phyloP scores from a whole-genome alignment of 1,140 invertebrate genomes.

The Holotrichia oblita region DNA sequence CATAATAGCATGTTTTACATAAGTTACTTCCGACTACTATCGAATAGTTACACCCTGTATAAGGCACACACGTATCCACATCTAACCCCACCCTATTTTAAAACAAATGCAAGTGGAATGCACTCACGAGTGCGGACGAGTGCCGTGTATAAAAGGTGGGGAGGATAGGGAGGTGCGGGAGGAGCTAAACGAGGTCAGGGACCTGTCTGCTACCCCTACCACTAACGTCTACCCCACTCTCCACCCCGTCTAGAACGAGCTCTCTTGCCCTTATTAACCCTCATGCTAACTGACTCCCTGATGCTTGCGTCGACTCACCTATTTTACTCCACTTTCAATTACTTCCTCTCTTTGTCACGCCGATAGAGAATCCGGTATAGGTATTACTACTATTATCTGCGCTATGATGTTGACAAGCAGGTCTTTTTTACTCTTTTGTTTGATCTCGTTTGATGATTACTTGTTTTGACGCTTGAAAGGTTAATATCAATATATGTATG shows the following conservation, averaged over 20 bases:
- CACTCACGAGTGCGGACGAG: slow-evolving; percentile 42
- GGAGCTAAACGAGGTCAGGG: slow-evolving; percentile 56
- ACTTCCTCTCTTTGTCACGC: slow-evolving; percentile 37
- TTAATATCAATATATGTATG: neutral
- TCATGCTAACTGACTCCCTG: slow-evolving; percentile 41
- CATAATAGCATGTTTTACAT: no score
- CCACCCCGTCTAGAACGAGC: slow-evolving; percentile 46
- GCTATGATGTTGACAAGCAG: neutral
- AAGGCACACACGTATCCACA: neutral
- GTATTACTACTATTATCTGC: neutral
- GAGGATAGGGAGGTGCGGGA: slow-evolving; percentile 38
- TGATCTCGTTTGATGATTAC: slow-evolving; percentile 7
- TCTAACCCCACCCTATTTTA: slow-evolving; percentile 41
- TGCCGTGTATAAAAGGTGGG: neutral
- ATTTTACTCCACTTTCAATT: slow-evolving; percentile 46
- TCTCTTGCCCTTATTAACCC: slow-evolving; percentile 53
- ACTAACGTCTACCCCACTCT: slow-evolving; percentile 45
- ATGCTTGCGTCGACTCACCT: slow-evolving; percentile 42
- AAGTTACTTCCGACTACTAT: neutral
- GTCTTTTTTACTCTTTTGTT: neutral
- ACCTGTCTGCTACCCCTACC: slow-evolving; percentile 51
- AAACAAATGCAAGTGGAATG: slow-evolving; percentile 51
- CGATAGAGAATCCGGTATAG: no score
- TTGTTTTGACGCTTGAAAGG: slow-evolving; percentile 5
- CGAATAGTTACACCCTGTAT: neutral